Evolutionary conservation across 1,140 invertebrate species (phyloP), one percentile per base, ranked within the genome.

Genomic region (Lepidostoma basale): DNA sequence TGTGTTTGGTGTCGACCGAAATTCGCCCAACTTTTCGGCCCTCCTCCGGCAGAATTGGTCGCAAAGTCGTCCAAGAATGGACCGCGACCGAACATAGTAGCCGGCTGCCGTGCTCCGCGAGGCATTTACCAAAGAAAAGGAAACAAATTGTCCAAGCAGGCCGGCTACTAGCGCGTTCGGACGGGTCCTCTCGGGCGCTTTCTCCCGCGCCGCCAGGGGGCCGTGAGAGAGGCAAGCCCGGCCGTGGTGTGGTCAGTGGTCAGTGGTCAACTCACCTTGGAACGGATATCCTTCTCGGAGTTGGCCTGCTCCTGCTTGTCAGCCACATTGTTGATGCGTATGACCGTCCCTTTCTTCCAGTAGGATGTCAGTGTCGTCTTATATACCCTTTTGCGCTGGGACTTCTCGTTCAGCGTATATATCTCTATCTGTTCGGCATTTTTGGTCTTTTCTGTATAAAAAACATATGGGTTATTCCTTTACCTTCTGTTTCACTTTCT

Each of bases 241-340:
- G 16, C 26, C 14, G n/a, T 33, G n/a, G 16, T 30, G 25, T 16
- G 54, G 36, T 58, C 12, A 5, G 3, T 18, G 6, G 42, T 26
- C 25, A 22, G 30, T 20, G 23, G 42, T n/a, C 16, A n/a, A 56
- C 70, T 70, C 78, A 88, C 86, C 82, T 89, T 88, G 74, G 85
- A 85, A 74, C 85, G 82, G 73, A 89, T 88, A 74, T 86, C 84
- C 76, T 88, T 88, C 70, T 88, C 87, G 67, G 74, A 82, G 76
- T 88, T 86, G 25, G 87, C 84, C 36, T 82, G 80, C 76, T 88
- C 86, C 74, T 86, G 84, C 73, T 88, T 88, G 75, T 90, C 88
- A 49, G 85, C 84, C 70, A 88, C 87, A 74, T 90, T 90, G 76
- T 89, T 89, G 74, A 90, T 90, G 54, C 87, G 82, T 74, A 90